Evolutionary conservation across 2,113 vertebrate genomes (phyloP).

Genomic region (Cairina moschata): DNA sequence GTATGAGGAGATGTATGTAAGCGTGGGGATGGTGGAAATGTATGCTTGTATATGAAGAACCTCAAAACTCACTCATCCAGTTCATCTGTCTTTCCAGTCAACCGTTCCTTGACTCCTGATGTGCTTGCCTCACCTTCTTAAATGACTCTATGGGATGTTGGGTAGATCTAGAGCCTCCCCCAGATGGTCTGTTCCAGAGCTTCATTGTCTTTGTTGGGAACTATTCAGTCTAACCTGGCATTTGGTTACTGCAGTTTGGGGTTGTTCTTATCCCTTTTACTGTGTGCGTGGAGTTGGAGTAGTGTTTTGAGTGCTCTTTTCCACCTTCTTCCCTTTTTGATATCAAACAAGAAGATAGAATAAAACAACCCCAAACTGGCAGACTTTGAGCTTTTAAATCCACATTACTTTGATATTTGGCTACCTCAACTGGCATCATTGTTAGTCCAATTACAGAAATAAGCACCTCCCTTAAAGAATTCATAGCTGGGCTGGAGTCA

Average conservation of each 20-base stretch:
- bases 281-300: neutral
- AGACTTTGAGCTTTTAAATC: slow-evolving; percentile 3
- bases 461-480: neutral
- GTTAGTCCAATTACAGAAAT: neutral
- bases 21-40: neutral
- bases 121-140: neutral
- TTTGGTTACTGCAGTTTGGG: neutral
- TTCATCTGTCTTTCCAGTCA: neutral
- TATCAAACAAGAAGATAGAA: neutral
- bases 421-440: neutral
- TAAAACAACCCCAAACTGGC: neutral
- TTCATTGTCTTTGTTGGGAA: neutral
- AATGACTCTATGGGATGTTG: neutral
- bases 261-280: neutral
- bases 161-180: neutral
- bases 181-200: neutral
- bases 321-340: neutral
- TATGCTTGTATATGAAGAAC: neutral
- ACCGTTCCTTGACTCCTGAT: neutral
- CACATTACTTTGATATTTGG: neutral
- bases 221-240: neutral
- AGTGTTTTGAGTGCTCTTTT: neutral
- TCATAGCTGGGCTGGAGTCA: neutral
- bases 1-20: too few species aligned
- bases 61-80: neutral